These are phyloP conservation scores for Carduelis carduelis DNA, from an alignment of 2,797 vertebrate species.

Conservation along the genomic window DNA sequence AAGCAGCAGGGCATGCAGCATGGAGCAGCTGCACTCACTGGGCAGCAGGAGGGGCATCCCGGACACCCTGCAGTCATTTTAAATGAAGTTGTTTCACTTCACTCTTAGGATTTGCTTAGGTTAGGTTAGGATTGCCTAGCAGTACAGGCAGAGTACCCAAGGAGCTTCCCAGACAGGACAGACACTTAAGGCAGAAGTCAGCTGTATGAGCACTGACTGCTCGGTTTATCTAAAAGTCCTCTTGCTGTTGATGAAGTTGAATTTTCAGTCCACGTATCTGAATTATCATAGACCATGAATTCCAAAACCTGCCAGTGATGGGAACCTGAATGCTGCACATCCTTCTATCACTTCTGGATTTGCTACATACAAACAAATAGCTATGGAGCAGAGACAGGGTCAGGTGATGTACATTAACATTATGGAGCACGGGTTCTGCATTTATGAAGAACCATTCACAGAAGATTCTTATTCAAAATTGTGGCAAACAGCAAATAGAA, in stretches of 20 bases:
- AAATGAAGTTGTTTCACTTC: background rate
- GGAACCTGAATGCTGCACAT: background rate
- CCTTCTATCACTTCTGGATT: background rate
- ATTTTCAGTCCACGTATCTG: background rate
- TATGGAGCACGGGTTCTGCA: rapidly evolving
- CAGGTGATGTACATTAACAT: background rate
- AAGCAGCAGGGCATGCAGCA: background rate
- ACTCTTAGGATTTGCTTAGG: background rate
- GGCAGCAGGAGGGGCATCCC: background rate
- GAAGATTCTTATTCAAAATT: background rate
- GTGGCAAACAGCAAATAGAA: background rate
- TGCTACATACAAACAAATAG: background rate
- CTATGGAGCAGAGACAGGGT: background rate
- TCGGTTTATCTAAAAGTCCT: background rate
- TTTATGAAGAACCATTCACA: background rate
- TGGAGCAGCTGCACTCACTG: background rate
- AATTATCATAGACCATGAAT: background rate
- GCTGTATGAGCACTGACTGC: background rate
- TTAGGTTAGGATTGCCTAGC: background rate
- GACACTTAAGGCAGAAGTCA: background rate
- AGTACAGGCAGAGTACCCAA: background rate
- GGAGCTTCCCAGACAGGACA: background rate
- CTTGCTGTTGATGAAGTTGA: background rate
- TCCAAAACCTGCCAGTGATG: background rate
- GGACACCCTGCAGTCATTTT: background rate